phyloP scores from a whole-genome alignment of 2,797 vertebrate species.

The Centroberyx gerrardi region DNA sequence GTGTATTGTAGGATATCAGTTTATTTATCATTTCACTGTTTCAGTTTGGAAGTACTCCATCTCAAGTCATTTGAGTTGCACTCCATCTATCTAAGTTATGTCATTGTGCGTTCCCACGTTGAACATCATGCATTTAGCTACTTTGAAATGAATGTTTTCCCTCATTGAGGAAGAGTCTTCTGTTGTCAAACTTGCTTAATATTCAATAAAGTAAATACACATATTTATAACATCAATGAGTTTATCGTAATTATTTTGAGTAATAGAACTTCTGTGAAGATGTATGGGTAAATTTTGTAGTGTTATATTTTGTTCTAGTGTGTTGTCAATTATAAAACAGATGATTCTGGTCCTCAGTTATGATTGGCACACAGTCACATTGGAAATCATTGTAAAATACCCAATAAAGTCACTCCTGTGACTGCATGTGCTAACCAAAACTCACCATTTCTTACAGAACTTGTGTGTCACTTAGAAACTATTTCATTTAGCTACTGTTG shows the following conservation, averaged over 20 bases:
- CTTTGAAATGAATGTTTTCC: constrained; percentile 43
- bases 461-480: too few species aligned
- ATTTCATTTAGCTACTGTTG: too few species aligned
- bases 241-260: constrained; percentile 4
- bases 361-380: too few species aligned
- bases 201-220: constrained; percentile 74
- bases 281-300: neutral
- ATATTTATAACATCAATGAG: constrained; percentile 61
- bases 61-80: constrained; percentile 25
- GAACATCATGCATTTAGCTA: constrained; percentile 34
- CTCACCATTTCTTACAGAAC: too few species aligned
- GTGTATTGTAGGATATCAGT: constrained; percentile 65
- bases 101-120: constrained; percentile 18
- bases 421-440: too few species aligned
- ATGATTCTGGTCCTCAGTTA: too few species aligned
- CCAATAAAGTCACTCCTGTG: too few species aligned
- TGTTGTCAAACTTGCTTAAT: constrained; percentile 64
- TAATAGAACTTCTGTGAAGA: neutral
- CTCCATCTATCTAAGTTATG: constrained; percentile 50
- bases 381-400: too few species aligned
- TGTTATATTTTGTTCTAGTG: too few species aligned
- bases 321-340: too few species aligned
- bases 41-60: constrained; percentile 36
- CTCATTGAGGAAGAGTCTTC: constrained; percentile 43
- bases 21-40: constrained; percentile 60